A percentile compares a stretch with the other conserved stretches of the same genome.
Conservation (phyloP, 2,888 invertebrate genomes). For the Iselma pallidipennis region DNA sequence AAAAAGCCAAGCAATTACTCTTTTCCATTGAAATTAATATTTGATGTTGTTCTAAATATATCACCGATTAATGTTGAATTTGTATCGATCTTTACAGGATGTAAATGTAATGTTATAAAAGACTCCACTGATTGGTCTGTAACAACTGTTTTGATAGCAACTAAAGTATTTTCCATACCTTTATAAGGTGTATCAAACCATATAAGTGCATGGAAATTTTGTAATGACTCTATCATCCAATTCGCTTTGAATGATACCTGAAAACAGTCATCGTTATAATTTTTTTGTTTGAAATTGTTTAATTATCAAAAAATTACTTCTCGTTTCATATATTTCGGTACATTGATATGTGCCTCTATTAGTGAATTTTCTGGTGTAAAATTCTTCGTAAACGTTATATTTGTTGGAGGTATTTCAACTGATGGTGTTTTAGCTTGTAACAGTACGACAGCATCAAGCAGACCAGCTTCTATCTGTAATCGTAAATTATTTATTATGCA, state of each 20-base stretch:
- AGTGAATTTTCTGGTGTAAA: constrained; percentile 67
- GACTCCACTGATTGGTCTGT: constrained; percentile 46
- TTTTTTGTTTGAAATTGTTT: background rate
- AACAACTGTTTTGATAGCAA: constrained; percentile 50
- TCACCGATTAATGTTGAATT: constrained; percentile 46
- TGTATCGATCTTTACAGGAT: constrained; percentile 47
- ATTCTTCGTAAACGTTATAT: constrained; percentile 69
- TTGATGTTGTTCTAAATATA: constrained; percentile 39
- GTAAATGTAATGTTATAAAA: constrained; percentile 47
- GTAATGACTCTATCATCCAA: constrained; percentile 44
- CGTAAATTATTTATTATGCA: constrained; percentile 13
- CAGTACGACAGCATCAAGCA: constrained; percentile 58
- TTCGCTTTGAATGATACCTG: constrained; percentile 39
- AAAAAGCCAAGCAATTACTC: constrained; percentile 35
- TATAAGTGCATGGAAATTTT: constrained; percentile 48
- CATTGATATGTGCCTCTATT: constrained; percentile 64
- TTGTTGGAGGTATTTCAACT: constrained; percentile 67
- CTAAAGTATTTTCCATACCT: constrained; percentile 52
- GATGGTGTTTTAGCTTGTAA: constrained; percentile 64
- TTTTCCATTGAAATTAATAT: constrained; percentile 44
- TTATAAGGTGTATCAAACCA: constrained; percentile 54
- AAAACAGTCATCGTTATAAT: constrained; percentile 11
- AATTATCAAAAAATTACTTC: constrained; percentile 45
- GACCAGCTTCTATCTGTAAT: constrained; percentile 64
- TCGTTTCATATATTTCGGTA: constrained; percentile 40